Conservation (phyloP, 2,113 vertebrate genomes). For the Zootoca vivipara region DNA sequence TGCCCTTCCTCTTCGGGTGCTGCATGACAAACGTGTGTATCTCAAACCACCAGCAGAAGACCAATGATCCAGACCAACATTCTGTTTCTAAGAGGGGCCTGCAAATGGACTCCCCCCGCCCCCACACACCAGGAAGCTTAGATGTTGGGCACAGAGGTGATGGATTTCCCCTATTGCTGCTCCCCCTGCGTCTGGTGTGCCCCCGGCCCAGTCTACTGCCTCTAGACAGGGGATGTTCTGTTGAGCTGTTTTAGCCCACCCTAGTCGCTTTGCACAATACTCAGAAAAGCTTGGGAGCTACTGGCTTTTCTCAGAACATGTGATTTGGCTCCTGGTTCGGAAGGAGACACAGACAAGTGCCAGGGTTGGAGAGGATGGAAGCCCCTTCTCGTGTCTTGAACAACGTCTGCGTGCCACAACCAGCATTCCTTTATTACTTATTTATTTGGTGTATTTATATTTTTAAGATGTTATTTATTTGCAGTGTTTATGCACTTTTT, state of each 20-base stretch:
- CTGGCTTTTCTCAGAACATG: too few species aligned
- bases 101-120: neutral
- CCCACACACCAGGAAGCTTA: neutral
- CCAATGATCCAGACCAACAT: neutral
- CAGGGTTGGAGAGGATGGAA: neutral
- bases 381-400: neutral
- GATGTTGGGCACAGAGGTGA: neutral
- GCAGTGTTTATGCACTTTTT: constrained; percentile 73
- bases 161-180: neutral
- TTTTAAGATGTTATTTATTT: constrained; percentile 76
- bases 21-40: neutral
- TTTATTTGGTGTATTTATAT: constrained; percentile 80
- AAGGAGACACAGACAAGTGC: neutral
- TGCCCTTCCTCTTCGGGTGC: neutral
- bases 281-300: neutral
- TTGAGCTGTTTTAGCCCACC: neutral
- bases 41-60: neutral
- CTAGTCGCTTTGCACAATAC: neutral
- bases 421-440: constrained; percentile 67
- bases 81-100: neutral
- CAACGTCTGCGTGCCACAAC: constrained; percentile 46
- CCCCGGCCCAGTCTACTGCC: neutral
- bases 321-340: too few species aligned
- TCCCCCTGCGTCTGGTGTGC: neutral
- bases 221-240: neutral